phyloP scores from a whole-genome alignment of 2,888 invertebrate genomes.

The Malachius bipustulatus region DNA sequence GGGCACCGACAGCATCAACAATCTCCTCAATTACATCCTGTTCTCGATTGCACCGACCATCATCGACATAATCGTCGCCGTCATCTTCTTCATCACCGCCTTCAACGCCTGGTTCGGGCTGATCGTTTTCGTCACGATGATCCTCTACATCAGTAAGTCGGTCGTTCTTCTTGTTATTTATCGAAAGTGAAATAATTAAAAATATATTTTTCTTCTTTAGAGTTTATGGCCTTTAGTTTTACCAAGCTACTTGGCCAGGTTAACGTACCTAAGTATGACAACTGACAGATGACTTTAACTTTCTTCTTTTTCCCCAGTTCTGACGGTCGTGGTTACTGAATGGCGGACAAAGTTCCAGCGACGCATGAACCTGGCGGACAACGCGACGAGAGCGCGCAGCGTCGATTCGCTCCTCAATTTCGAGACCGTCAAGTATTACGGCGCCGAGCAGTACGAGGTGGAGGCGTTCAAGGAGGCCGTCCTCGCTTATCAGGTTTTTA shows the following conservation, averaged over 20 bases:
- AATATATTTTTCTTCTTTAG: constrained; percentile 1
- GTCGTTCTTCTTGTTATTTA: no score
- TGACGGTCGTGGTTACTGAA: constrained; percentile 86
- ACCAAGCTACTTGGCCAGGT: constrained; percentile 4
- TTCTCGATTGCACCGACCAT: constrained; percentile 92
- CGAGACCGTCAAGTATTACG: constrained; percentile 98
- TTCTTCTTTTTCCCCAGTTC: constrained; percentile 42
- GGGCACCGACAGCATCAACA: constrained; percentile 93
- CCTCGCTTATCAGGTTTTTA: constrained; percentile 73
- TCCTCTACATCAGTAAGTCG: constrained; percentile 78
- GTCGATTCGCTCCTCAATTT: constrained; percentile 96
- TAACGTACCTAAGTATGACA: no score
- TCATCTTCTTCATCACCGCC: constrained; percentile 72
- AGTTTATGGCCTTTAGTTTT: no score
- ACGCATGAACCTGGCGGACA: constrained; percentile 89
- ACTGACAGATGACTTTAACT: constrained; percentile 1
- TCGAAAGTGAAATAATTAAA: constrained; percentile 5
- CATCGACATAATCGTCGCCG: constrained; percentile 82
- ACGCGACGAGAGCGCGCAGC: constrained; percentile 79
- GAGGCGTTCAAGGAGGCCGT: constrained; percentile 76
- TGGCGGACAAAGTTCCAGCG: constrained; percentile 95
- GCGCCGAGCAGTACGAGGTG: constrained; percentile 87
- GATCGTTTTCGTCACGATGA: constrained; percentile 90
- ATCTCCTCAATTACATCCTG: constrained; percentile 78
- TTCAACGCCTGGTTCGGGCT: constrained; percentile 94